Evolutionary conservation across 2,797 vertebrate genomes (phyloP).

Genomic region (Acropternis orthonyx): DNA sequence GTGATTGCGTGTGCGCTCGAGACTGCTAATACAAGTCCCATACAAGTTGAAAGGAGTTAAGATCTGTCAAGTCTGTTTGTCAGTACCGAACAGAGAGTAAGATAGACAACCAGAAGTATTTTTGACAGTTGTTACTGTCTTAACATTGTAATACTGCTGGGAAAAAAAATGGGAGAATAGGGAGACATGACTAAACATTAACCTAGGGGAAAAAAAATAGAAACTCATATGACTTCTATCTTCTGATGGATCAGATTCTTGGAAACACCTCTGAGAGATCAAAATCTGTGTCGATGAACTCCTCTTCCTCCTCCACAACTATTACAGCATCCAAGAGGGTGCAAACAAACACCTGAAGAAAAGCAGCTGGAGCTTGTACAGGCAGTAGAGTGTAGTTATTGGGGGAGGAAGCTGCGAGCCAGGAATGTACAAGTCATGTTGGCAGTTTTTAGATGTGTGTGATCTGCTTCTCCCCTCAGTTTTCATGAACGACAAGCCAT

Average conservation of each 20-base stretch:
- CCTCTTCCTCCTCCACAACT: slow-evolving; percentile 46
- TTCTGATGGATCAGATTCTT: slow-evolving; percentile 35
- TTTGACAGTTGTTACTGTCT: not conserved
- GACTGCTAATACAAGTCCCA: not conserved
- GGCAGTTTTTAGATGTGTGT: not conserved
- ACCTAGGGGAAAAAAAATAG: not conserved
- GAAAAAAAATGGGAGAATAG: not conserved
- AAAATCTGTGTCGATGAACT: slow-evolving; percentile 41
- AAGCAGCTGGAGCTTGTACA: not conserved
- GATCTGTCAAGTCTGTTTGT: not conserved
- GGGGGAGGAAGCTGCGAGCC: not conserved
- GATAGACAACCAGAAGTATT: not conserved
- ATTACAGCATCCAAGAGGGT: not conserved
- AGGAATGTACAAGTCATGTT: not conserved
- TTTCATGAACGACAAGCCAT: not conserved
- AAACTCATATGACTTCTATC: slow-evolving; percentile 12
- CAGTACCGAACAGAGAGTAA: not conserved
- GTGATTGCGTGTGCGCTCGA: not conserved
- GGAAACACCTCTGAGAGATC: slow-evolving; percentile 61
- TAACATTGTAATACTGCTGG: not conserved
- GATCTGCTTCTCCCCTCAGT: not conserved
- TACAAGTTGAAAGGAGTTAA: not conserved
- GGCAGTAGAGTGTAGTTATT: not conserved
- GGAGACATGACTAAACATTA: not conserved
- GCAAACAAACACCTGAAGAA: not conserved